Evolutionary conservation across 2,888 invertebrate genomes (phyloP), one percentile per base, ranked within the genome.

Genomic region (Aplocera efformata): DNA sequence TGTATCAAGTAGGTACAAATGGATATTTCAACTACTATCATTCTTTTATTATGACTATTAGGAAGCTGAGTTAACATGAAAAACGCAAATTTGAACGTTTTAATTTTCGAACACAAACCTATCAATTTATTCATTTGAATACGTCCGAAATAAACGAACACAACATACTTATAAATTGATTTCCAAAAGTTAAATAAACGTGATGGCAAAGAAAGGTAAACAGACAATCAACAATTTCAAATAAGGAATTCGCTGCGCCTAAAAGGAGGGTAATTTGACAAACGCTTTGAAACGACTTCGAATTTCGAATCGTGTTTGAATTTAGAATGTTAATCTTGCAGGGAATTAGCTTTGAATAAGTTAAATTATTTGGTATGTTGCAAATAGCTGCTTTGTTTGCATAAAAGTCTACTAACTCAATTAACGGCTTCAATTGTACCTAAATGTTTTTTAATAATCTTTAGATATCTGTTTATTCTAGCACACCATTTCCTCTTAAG

Each of bases 221-320:
- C 80, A 85, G 77, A 85, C 83, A 86, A 83, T 85, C 85, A 72
- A 69, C 71, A 56, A 77, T 79, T 85, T 84, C 78, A 79, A 81
- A 80, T 75, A 80, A 79, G 76, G 76, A 81, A 78, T 46, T 60
- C 42, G 39, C 44, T 45, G 41, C 36, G 43, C 37, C 44, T 46
- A 42, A 24, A 34, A 44, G 24, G 49, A 42, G 39, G 49, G 50
- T 50, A 56, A 56, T 56, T 53, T 53, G 50, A 55, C 55, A 55
- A 56, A 56, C 45, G 56, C 56, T 53, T 56, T 51, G 53, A 55
- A 48, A 47, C 46, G 50, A 49, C 41, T 49, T 49, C 43, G 33
- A 49, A 51, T 31, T 44, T 39, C 24, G 28, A 44, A 49, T 45
- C 39, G 27, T 40, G 48, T 54, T 51, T 54, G 54, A 50, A 54